phyloP scores from a whole-genome alignment of 2,888 invertebrate genomes.

The Theretra japonica region DNA sequence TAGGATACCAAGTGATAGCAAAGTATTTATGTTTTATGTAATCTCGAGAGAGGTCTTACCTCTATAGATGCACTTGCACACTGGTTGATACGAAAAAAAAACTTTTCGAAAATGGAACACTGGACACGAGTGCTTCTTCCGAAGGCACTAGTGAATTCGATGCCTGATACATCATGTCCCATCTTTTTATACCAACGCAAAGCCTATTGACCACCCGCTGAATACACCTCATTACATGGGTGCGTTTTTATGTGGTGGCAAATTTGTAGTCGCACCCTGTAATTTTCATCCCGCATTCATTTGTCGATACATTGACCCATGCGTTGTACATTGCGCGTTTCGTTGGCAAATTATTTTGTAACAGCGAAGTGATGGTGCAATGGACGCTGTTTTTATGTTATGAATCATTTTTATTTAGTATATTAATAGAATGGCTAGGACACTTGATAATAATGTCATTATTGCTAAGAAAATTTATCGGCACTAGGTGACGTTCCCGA shows the following conservation, averaged over 20 bases:
- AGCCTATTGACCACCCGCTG: constrained; percentile 76
- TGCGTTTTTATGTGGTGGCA: constrained; percentile 68
- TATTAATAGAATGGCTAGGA: constrained; percentile 13
- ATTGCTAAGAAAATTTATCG: neutral
- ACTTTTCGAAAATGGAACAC: constrained; percentile 43
- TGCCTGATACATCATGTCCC: constrained; percentile 39
- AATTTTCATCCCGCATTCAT: constrained; percentile 4
- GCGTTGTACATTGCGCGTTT: neutral
- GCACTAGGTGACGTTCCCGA: neutral
- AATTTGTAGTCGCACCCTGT: constrained; percentile 75
- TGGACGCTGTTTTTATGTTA: neutral
- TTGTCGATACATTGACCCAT: neutral
- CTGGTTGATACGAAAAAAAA: constrained; percentile 39
- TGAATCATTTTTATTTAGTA: neutral
- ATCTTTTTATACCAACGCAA: constrained; percentile 74
- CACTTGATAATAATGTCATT: neutral
- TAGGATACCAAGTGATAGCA: neutral
- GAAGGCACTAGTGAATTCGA: constrained; percentile 60
- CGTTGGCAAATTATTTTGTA: neutral
- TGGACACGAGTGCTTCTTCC: constrained; percentile 59
- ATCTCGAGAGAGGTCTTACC: constrained; percentile 47
- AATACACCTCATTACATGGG: constrained; percentile 78
- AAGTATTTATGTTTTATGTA: neutral
- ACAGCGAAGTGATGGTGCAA: neutral
- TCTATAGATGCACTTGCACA: constrained; percentile 42